Percentiles rank a stretch among this genome's conserved stretches.
Conservation (phyloP, 2,113 vertebrate species). For the Poeciliopsis retropinna region DNA sequence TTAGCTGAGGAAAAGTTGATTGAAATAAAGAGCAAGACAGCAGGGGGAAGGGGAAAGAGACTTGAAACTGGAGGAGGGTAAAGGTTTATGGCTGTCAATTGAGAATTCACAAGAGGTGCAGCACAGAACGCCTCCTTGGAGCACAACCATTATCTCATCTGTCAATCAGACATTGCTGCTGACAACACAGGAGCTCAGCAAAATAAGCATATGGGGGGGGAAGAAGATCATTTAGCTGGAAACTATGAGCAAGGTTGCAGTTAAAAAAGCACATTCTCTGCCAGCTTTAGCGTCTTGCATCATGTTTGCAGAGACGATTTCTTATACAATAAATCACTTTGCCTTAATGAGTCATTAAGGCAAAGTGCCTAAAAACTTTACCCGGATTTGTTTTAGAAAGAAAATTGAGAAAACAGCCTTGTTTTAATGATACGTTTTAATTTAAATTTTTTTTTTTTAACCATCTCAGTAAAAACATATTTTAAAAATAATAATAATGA, state of each 20-base stretch:
- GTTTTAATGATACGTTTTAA: no score
- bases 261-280: background rate
- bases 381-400: no score
- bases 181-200: background rate
- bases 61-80: constrained; percentile 17
- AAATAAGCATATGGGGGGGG: background rate
- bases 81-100: constrained; percentile 45
- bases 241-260: background rate
- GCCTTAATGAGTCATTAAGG: background rate
- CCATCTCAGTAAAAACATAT: no score
- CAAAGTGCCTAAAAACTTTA: background rate
- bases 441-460: no score
- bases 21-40: background rate
- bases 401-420: no score
- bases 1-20: background rate
- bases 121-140: constrained; percentile 23
- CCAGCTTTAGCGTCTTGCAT: background rate
- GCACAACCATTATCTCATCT: constrained; percentile 40
- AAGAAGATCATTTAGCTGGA: background rate
- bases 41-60: background rate
- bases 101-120: constrained; percentile 56
- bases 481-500: no score
- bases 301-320: background rate
- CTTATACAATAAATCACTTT: background rate
- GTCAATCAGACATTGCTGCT: constrained; percentile 43